A percentile compares a stretch with the other conserved stretches of the same genome.
phyloP scores from a whole-genome alignment of 2,888 invertebrate species.

The Lepetodrilus schrolli region DNA sequence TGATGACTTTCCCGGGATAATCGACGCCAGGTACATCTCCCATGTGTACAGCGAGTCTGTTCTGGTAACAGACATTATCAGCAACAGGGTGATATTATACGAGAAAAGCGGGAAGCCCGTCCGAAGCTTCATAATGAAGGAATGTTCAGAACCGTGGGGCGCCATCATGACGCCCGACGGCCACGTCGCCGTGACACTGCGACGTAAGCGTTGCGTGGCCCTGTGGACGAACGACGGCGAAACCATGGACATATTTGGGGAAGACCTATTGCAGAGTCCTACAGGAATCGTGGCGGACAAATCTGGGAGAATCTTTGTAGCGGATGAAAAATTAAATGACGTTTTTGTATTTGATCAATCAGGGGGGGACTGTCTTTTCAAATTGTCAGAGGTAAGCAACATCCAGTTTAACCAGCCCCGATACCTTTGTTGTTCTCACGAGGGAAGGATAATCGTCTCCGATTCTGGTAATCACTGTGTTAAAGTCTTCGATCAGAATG shows the following conservation, averaged over 20 bases:
- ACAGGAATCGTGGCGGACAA: conserved; percentile 59
- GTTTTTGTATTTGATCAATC: conserved; percentile 51
- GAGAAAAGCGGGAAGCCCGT: conserved; percentile 32
- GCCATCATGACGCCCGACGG: conserved; percentile 53
- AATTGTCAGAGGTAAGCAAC: conserved; percentile 60
- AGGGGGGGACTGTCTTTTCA: conserved; percentile 53
- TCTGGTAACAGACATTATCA: conserved; percentile 59
- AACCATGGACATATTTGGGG: conserved; percentile 47
- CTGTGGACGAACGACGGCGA: conserved; percentile 49
- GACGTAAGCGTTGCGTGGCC: conserved; percentile 53
- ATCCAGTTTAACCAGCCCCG: conserved; percentile 77
- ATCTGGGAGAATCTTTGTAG: conserved; percentile 75
- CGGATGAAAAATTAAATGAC: conserved; percentile 75
- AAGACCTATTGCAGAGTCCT: conserved; percentile 50
- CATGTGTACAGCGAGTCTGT: conserved; percentile 49
- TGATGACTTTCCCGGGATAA: conserved; percentile 32
- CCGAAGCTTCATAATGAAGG: conserved; percentile 37
- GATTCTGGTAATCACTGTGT: conserved; percentile 77
- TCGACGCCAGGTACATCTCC: conserved; percentile 45
- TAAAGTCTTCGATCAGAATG: conserved; percentile 75
- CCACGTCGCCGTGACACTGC: conserved; percentile 56
- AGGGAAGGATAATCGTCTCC: conserved; percentile 75
- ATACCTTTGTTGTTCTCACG: conserved; percentile 75
- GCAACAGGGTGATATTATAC: conserved; percentile 40
- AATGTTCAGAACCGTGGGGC: conserved; percentile 57